Base-by-base conservation (phyloP, 1,140 invertebrate species). In the Cyclargus thomasi region DNA sequence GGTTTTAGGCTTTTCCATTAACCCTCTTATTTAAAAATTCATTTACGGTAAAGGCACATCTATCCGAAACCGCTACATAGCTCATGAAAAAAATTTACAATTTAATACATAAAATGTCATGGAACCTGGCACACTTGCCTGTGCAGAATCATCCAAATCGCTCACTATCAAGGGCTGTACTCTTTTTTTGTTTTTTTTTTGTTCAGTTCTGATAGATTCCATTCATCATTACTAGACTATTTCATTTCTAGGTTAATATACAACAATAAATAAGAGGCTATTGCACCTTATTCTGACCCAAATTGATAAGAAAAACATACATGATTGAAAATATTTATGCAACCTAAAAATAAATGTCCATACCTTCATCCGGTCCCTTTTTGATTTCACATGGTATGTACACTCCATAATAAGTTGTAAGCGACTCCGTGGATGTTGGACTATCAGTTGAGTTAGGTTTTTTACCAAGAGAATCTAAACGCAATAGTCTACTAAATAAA, bases 351-450 rank as follows among this genome's bases (percentile, higher is more conserved):
- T 47, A 47, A 47, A 47, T 47, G 8, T 35, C n/a, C 14, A 70
- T 69, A 69, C 89, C 87, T 89, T 90, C 87, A 78, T 91, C 90
- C 35, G 86, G 85, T 59, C 88, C 89, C 73, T 89, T 89, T 69
- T 89, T 90, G 5, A 87, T 85, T 81, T 91, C 90, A 73, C 87
- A 91, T 11, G 90, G 90, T 78, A 91, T 91, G 70, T 89, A 91
- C 10, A 91, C 90, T 65, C 88, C 90, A 72, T 91, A 91, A 62
- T 87, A 91, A 7, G 80, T 89, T 3, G 72, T 77, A 11, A 77
- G 74, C 1, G 88, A 81, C 53, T 91, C 88, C 5, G 75, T 69
- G 62, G 73, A 59, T 47, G 81, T 77, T 2, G 85, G 83, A 29
- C 79, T 85, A 18, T 78, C 82, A 10, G 79, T 70, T 11, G 70